Evolutionary conservation across 2,113 vertebrate genomes (phyloP).

Genomic region (Phoenicopterus ruber): DNA sequence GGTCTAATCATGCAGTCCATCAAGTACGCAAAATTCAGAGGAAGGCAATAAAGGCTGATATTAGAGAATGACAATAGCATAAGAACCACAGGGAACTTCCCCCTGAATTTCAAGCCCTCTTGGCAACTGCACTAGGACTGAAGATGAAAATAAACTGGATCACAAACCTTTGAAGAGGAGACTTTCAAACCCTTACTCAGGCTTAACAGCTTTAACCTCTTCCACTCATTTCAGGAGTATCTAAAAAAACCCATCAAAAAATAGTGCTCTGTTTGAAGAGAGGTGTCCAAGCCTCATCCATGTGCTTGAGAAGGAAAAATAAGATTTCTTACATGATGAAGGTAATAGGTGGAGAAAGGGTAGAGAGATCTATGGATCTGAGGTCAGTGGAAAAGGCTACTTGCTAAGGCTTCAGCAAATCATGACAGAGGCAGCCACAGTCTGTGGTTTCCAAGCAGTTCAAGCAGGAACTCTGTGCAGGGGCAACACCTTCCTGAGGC

Average conservation of each 20-base stretch:
- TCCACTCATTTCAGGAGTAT: neutral
- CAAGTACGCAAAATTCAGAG: slow-evolving; percentile 6
- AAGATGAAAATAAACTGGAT: neutral
- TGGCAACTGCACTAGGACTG: neutral
- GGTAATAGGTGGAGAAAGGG: neutral
- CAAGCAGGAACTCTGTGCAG: neutral
- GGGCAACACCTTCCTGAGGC: neutral
- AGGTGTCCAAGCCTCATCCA: neutral
- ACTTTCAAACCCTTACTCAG: neutral
- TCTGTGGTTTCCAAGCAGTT: neutral
- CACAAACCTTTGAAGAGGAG: neutral
- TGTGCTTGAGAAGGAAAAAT: neutral
- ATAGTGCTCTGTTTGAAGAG: neutral
- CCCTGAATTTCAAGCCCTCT: neutral
- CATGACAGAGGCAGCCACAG: neutral
- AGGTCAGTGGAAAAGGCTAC: neutral
- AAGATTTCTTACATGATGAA: neutral
- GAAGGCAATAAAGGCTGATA: neutral
- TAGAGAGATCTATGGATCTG: neutral
- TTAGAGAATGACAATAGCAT: neutral
- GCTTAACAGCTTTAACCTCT: neutral
- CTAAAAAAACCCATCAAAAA: neutral
- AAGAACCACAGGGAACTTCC: neutral
- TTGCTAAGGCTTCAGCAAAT: neutral
- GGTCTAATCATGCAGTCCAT: neutral